A percentile compares a stretch with the other conserved stretches of the same genome.
Evolutionary conservation across 2,797 vertebrate species (phyloP).

Genomic region (Adrianichthys oophorus): DNA sequence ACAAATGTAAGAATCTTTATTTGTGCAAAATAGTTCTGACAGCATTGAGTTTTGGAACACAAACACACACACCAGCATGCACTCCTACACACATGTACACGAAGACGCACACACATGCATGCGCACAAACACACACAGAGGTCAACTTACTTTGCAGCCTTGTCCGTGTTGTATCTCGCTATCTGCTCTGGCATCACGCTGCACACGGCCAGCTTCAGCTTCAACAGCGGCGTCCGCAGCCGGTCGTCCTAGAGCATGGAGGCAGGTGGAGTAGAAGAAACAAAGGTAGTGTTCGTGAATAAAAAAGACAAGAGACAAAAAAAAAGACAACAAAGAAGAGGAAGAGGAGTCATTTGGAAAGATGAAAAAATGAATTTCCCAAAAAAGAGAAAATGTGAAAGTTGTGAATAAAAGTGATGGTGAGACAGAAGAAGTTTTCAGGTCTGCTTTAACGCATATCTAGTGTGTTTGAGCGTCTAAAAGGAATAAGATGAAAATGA

Average conservation of each 20-base stretch:
- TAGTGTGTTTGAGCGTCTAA: too few relatives aligned
- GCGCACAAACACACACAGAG: neutral
- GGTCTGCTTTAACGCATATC: too few relatives aligned
- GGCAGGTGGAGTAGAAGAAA: neutral
- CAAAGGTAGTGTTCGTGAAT: neutral
- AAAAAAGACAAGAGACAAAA: neutral
- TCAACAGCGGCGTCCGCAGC: slow-evolving; percentile 88
- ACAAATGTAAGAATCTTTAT: neutral
- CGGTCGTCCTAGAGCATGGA: slow-evolving; percentile 85
- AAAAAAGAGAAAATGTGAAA: neutral
- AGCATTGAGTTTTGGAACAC: too few relatives aligned
- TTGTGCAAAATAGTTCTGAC: too few relatives aligned
- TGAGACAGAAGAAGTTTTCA: too few relatives aligned
- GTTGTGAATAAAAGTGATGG: neutral
- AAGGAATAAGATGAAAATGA: too few relatives aligned
- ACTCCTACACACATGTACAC: neutral
- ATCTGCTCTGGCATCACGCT: slow-evolving; percentile 95
- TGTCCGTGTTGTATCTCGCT: slow-evolving; percentile 90
- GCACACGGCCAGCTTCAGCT: slow-evolving; percentile 92
- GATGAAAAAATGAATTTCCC: neutral
- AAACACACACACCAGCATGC: too few relatives aligned
- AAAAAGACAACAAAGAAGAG: neutral
- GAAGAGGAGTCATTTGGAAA: neutral
- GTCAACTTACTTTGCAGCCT: slow-evolving; percentile 86
- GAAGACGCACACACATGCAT: too few relatives aligned